Base-by-base conservation (phyloP, 2,113 vertebrate species). In the Psophia crepitans region DNA sequence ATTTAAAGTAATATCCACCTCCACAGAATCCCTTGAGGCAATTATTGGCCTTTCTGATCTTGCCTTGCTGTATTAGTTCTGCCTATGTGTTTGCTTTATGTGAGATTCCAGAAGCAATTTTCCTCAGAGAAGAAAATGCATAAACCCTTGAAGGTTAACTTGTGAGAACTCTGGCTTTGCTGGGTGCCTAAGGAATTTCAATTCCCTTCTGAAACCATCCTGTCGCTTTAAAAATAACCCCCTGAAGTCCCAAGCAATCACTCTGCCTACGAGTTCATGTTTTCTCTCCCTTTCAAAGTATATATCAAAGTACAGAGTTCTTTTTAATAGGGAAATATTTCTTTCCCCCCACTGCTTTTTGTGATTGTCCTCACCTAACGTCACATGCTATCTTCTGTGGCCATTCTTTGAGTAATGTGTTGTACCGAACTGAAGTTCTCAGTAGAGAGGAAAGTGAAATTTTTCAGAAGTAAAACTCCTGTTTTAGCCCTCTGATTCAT, bases 31-130 rank as follows among this genome's bases (percentile, higher is more conserved):
- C 92, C 84, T 71, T 35, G 85, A 79, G 81, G 95, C 87, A 93
- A 87, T 97, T 95, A 91, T 58, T 95, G 89, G 86, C 96, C 95
- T 91, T 93, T 94, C 94, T 91, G 96, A 87, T 95, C 94, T 91
- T 87, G 87, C 71, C 54, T 94, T 88, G 61, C 92, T 87, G 51
- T 73, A 68, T 97, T 97, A 95, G 81, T 94, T 93, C 89, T 96
- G 86, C 75, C 57, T 82, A 32, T 96, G 57, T 87, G 69, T 96
- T 91, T 95, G 84, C 86, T 94, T 95, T 97, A 84, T 96, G 80
- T 82, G 77, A 95, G 83, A 63, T 97, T 95, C 91, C 90, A 91
- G 81, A 84, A 89, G 81, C 79, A 83, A 86, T 96, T 92, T 96
- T 93, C 68, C 68, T 93, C 68, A 24, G 84, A 95, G 68, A 65